Conservation (phyloP, 1,140 invertebrate species). For the Plectrocnemia conspersa region DNA sequence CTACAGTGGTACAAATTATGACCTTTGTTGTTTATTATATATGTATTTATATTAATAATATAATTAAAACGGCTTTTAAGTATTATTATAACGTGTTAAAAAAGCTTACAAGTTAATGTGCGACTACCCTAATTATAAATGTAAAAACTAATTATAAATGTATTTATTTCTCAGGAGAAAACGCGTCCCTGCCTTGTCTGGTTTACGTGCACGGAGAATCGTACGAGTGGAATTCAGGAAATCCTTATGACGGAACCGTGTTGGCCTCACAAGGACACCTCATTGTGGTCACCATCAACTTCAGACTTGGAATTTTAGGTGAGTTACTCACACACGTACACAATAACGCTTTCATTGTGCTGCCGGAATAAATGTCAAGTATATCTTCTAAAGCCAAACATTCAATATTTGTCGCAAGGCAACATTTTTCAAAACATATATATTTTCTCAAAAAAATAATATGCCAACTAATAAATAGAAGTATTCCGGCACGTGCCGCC, state of each 20-base stretch:
- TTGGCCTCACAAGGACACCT: slow-evolving; percentile 85
- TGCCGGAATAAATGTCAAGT: no score
- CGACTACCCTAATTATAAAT: no score
- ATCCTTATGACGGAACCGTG: slow-evolving; percentile 89
- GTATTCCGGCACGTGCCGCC: slow-evolving; percentile 1
- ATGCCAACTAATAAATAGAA: no score
- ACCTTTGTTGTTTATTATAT: no score
- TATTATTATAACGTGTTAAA: no score
- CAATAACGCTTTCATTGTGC: neutral
- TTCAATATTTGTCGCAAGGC: no score
- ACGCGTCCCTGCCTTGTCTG: slow-evolving; percentile 53
- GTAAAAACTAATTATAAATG: no score
- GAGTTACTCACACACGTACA: slow-evolving; percentile 43
- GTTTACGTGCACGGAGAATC: slow-evolving; percentile 94
- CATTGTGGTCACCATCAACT: slow-evolving; percentile 96
- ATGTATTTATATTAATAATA: no score
- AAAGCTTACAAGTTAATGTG: no score
- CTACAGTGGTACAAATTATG: no score
- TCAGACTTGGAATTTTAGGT: slow-evolving; percentile 94
- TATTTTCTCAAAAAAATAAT: neutral
- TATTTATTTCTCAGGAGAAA: slow-evolving; percentile 37
- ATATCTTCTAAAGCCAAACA: no score
- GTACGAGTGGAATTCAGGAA: slow-evolving; percentile 90
- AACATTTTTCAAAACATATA: neutral
- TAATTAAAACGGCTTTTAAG: no score